Evolutionary conservation across 2,888 invertebrate species (phyloP).

Genomic region (Acanthopleura granulata): DNA sequence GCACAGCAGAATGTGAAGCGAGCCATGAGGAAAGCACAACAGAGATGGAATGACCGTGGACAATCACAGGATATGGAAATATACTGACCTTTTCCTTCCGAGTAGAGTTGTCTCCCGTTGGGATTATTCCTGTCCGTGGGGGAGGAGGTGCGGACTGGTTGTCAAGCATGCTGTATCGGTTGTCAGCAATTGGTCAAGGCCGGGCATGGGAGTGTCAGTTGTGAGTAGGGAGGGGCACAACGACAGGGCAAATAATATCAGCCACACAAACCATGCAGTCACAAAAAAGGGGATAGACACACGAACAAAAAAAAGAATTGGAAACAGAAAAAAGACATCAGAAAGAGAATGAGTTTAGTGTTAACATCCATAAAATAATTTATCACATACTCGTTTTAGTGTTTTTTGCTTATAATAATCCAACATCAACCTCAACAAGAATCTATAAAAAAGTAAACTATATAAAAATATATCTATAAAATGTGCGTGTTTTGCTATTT

Average conservation of each 20-base stretch:
- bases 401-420: no score
- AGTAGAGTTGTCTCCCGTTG: constrained; percentile 15
- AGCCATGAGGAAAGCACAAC: no score
- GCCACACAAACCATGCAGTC: constrained; percentile 18
- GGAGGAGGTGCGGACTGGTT: constrained; percentile 23
- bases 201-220: not conserved
- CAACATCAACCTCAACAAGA: no score
- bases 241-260: constrained; percentile 3
- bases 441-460: not conserved
- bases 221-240: constrained; percentile 10
- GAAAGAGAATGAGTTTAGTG: not conserved
- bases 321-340: not conserved
- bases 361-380: no score
- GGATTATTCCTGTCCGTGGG: constrained; percentile 24
- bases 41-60: not conserved
- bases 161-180: constrained; percentile 23
- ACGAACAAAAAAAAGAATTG: not conserved
- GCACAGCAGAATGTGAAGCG: no score
- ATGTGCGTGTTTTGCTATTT: not conserved
- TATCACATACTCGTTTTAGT: no score
- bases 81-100: constrained; percentile 24
- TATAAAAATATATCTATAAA: not conserved
- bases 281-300: not conserved
- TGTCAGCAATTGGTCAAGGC: constrained; percentile 11
- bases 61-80: not conserved